Conservation (phyloP, 2,797 vertebrate species). For the Gallinago stenura region DNA sequence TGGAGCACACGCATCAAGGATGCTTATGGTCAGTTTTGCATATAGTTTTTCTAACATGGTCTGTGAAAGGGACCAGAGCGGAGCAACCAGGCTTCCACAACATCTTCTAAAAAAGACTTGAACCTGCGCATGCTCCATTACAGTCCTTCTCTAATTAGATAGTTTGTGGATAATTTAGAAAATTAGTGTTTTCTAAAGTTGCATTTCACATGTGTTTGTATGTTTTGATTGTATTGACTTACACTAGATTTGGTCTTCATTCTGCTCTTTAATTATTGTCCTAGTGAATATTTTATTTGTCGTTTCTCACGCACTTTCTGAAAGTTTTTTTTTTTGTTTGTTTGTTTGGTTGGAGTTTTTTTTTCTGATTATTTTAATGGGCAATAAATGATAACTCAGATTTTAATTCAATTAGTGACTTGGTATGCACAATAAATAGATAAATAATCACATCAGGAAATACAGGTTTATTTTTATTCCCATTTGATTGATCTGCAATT, state of each 20-base stretch:
- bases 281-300: background rate
- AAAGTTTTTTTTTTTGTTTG: background rate
- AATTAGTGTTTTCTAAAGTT: background rate
- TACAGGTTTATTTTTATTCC: background rate
- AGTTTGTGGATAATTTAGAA: background rate
- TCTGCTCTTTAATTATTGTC: background rate
- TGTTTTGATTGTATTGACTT: background rate
- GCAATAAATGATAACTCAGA: background rate
- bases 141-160: background rate
- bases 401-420: background rate
- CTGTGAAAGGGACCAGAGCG: background rate
- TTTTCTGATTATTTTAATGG: background rate
- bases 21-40: fast-evolving
- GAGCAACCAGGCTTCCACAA: background rate
- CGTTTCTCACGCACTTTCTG: background rate
- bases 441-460: background rate
- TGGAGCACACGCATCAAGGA: background rate
- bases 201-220: background rate
- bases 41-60: background rate
- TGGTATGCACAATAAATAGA: background rate
- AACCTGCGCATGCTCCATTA: background rate
- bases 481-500: background rate
- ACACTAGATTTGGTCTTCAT: background rate
- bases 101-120: background rate
- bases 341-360: background rate